Evolutionary conservation across 35 echinoderm and acorn worm genomes (phyloP).

Genomic region (Amphiura filiformis): DNA sequence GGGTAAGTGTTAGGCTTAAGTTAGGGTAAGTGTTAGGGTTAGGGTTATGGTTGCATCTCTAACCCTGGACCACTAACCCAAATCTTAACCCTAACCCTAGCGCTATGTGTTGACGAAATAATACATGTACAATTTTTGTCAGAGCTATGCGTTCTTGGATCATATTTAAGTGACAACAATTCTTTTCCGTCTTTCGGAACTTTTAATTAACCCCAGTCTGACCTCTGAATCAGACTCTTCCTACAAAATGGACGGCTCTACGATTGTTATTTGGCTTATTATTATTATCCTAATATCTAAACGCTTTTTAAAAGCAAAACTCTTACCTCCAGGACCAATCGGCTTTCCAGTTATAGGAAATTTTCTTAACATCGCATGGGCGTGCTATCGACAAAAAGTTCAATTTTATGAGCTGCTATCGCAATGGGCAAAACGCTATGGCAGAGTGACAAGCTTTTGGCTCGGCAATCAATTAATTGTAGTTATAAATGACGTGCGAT

Average conservation of each 20-base stretch:
- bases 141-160: no score
- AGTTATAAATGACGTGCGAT: neutral
- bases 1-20: no score
- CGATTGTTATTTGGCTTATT: neutral
- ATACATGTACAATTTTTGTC: no score
- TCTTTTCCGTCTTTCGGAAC: no score
- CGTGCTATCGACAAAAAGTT: neutral
- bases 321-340: neutral
- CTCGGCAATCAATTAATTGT: neutral
- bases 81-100: no score
- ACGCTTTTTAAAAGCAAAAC: neutral
- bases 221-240: no score
- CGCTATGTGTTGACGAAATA: no score
- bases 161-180: no score
- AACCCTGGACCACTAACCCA: no score
- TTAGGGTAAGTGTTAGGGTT: no score
- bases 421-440: neutral
- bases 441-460: neutral
- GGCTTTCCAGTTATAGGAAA: neutral
- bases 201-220: no score
- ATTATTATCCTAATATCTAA: neutral
- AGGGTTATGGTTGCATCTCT: no score
- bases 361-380: neutral
- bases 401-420: neutral
- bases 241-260: neutral